A percentile compares a stretch with the other conserved stretches of the same genome.
Evolutionary conservation across 2,113 vertebrate genomes (phyloP).

Genomic region (Rhea pennata): DNA sequence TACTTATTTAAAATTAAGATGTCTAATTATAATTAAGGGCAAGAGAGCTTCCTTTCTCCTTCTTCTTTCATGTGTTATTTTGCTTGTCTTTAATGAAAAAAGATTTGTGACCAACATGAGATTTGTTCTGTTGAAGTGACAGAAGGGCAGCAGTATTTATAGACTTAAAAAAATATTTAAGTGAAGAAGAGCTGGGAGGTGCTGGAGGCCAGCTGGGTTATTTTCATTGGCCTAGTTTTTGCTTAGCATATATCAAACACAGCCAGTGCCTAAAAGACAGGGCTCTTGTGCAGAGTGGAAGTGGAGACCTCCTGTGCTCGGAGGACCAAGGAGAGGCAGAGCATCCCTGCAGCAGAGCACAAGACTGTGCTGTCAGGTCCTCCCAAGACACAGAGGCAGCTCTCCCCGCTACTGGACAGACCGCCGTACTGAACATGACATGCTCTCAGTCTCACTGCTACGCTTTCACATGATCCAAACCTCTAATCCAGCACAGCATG

Average conservation of each 20-base stretch:
- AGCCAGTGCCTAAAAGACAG: rapidly evolving
- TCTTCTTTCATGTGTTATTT: background rate
- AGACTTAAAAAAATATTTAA: background rate
- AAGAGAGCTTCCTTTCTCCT: background rate
- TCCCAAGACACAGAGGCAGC: no score
- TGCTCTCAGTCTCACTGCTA: no score
- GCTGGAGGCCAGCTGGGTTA: background rate
- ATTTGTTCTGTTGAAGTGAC: background rate
- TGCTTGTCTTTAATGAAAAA: background rate
- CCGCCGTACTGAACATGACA: no score
- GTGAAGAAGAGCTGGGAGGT: background rate
- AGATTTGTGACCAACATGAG: background rate
- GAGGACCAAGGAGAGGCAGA: background rate
- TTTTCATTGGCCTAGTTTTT: background rate
- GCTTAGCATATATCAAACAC: background rate
- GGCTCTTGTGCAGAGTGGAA: background rate
- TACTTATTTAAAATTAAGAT: background rate
- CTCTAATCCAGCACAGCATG: no score
- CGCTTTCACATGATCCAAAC: no score
- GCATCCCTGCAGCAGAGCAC: background rate
- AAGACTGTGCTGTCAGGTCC: no score
- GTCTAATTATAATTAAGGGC: background rate
- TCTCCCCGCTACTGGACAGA: no score
- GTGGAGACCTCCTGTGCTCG: background rate
- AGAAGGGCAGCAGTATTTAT: background rate